Evolutionary conservation across 2,113 vertebrate species (phyloP).

Genomic region (Sprattus sprattus): DNA sequence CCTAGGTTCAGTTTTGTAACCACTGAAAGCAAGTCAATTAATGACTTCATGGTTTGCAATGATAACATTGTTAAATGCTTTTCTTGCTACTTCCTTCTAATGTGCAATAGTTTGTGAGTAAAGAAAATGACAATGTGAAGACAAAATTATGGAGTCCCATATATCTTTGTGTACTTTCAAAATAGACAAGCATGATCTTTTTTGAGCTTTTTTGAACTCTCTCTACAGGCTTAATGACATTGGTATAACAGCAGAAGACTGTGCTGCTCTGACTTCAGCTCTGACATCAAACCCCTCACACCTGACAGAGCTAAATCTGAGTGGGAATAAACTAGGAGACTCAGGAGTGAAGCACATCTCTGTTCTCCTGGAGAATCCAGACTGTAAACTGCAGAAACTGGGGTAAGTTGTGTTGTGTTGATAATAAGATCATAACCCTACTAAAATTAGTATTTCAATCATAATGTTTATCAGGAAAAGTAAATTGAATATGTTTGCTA

Average conservation of each 20-base stretch:
- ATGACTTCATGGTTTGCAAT: too few relatives aligned
- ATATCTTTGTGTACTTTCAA: too few relatives aligned
- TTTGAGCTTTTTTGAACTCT: too few relatives aligned
- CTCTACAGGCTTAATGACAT: background rate
- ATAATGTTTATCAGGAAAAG: background rate
- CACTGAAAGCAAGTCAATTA: too few relatives aligned
- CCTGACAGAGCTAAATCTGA: background rate
- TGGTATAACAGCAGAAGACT: background rate
- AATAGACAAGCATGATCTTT: too few relatives aligned
- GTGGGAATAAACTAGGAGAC: background rate
- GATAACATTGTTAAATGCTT: too few relatives aligned
- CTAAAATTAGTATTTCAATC: background rate
- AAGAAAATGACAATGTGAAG: too few relatives aligned
- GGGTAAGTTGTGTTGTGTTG: fast-evolving
- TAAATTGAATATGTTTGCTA: background rate
- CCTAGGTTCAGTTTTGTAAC: too few relatives aligned
- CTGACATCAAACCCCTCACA: background rate
- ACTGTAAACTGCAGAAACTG: background rate
- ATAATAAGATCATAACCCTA: background rate
- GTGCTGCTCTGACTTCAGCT: background rate
- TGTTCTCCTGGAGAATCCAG: background rate
- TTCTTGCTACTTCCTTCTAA: too few relatives aligned
- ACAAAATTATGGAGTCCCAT: too few relatives aligned
- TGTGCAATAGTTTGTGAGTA: too few relatives aligned
- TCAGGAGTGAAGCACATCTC: background rate